These are phyloP conservation scores for Neelides sp. DNA, from an alignment of 1,140 invertebrate species.

Conservation along the genomic window DNA sequence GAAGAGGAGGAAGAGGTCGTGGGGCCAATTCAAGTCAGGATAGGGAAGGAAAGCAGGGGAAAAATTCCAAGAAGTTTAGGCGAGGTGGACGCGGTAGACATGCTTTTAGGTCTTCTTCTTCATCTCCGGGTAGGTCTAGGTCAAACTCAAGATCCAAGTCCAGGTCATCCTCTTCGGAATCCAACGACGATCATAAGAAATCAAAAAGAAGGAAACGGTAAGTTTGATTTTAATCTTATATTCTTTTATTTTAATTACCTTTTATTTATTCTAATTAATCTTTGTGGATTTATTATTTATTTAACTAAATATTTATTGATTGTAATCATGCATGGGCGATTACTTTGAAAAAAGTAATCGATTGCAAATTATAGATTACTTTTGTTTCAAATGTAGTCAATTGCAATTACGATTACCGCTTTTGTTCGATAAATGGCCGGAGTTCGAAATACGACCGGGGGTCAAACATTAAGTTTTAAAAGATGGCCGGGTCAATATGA, in stretches of 20 bases:
- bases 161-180: slow-evolving; percentile 22
- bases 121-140: slow-evolving; percentile 30
- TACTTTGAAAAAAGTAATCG: too few species aligned
- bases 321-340: too few species aligned
- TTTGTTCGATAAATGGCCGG: too few species aligned
- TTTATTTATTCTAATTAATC: neutral
- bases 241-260: neutral
- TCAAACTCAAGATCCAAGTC: slow-evolving; percentile 42
- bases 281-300: too few species aligned
- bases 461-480: too few species aligned
- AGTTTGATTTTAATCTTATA: neutral
- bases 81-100: slow-evolving; percentile 20
- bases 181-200: slow-evolving; percentile 5
- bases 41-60: neutral
- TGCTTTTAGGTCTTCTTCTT: slow-evolving; percentile 34
- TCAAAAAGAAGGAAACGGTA: slow-evolving; percentile 14
- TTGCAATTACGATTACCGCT: too few species aligned
- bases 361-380: too few species aligned
- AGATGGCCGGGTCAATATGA: too few species aligned
- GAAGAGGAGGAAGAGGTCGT: slow-evolving; percentile 20
- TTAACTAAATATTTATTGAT: too few species aligned
- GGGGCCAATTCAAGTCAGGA: slow-evolving; percentile 19
- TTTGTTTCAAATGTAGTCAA: too few species aligned
- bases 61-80: neutral
- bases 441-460: too few species aligned